Evolutionary conservation across 2,113 vertebrate species (phyloP).

Genomic region (Psilopsiagon aurifrons): DNA sequence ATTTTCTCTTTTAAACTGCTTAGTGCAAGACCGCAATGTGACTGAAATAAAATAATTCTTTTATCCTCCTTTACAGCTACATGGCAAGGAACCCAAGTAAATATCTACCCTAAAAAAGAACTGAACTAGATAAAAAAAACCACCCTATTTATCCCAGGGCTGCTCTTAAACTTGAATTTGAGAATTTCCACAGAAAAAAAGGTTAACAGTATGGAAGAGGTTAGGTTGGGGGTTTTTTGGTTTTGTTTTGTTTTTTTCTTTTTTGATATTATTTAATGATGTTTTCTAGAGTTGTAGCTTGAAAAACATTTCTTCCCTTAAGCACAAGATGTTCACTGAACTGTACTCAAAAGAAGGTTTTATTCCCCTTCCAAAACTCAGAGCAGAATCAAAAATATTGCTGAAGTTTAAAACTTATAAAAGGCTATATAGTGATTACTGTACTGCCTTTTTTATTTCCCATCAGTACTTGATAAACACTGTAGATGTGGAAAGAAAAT

Average conservation of each 20-base stretch:
- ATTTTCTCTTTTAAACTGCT: conserved; percentile 1
- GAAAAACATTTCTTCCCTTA: neutral
- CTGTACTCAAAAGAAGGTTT: neutral
- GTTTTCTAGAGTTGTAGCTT: neutral
- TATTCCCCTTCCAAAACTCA: neutral
- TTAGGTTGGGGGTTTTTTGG: rapidly evolving
- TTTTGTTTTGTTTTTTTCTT: neutral
- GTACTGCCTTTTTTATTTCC: neutral
- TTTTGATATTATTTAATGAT: neutral
- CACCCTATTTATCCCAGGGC: neutral
- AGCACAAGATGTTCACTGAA: neutral
- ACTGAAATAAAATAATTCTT: conserved; percentile 10
- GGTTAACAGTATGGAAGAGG: neutral
- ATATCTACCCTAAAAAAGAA: neutral
- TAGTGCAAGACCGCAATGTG: neutral
- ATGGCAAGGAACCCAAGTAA: neutral
- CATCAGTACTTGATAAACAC: neutral
- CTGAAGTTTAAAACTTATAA: neutral
- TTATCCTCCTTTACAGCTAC: neutral
- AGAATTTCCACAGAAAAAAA: neutral
- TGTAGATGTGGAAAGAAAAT: neutral
- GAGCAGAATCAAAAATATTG: neutral
- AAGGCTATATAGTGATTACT: neutral
- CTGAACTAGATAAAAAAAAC: neutral
- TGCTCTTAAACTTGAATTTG: neutral